Base-by-base conservation (phyloP, 2,113 vertebrate genomes). In the Baryphthengus martii region DNA sequence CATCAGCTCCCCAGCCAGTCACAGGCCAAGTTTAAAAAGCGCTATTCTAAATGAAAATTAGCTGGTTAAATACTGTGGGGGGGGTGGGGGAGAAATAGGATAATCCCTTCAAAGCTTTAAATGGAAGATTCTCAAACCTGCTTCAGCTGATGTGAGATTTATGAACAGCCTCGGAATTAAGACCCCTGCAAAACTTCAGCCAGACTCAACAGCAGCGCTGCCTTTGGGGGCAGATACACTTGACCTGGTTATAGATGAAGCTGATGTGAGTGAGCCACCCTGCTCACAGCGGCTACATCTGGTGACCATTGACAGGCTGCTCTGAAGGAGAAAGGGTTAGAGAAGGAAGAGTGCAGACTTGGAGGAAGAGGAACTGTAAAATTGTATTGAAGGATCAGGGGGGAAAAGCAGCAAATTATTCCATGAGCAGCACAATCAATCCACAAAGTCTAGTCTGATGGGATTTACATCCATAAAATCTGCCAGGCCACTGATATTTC, bases 91-190 rank as follows among this genome's bases (percentile, higher is more conserved):
- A 5, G 5, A 17, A 80, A 84, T 39, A 31, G 77, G 71, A 94
- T 97, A 96, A 97, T 97, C 95, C 92, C 93, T 87, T 97, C 93
- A 96, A 94, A 97, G 93, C 92, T 95, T 89, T 95, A 83, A 59
- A 74, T 25, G 61, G 79, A 85, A 86, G 83, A 89, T 71, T 79
- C 90, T 75, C 76, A 81, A 84, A 93, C 87, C 85, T 84, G 83
- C 83, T 89, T 81, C 66, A 85, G 93, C 37, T 94, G 76, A 94
- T 81, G 86, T 39, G 84, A 93, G 90, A 66, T 80, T 59, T 23
- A 90, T 16, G 88, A 96, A 76, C 73, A 87, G 80, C 24, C 52
- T 82, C 65, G 45, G 92, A 89, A 89, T 87, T 92, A 61, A 94
- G 83, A 92, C 29, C 65, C 39, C 47, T 80, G 80, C 35, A 92